Base-by-base conservation (phyloP, 2,888 invertebrate species). In the Stenotaenia linearis region DNA sequence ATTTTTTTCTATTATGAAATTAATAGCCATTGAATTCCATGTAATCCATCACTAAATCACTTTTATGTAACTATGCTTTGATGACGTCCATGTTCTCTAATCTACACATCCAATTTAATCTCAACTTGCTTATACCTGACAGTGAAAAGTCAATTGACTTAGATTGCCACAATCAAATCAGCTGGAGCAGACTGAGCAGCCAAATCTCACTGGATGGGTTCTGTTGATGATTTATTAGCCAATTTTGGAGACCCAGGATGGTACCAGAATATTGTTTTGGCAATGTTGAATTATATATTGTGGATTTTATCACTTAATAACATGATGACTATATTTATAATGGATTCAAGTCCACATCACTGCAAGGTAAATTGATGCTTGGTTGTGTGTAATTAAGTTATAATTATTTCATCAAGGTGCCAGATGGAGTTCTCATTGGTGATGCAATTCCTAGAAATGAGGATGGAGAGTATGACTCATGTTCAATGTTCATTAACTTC, bases 241-340 rank as follows among this genome's bases (percentile, higher is more conserved):
- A 77, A 80, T 32, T 75, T 80, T 40, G 81, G 81, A 2, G 75
- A 81, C 50, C 81, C 81, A 50, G 81, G 81, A 30, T n/a, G 78
- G 5, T 81, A 75, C 61, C 80, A 81, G 61, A 75, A 80, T 4
- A 37, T 74, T 12, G 76, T 81, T 32, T 37, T 79, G 79, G 75
- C 78, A 21, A 56, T 81, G 35, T 23, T 80, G 12, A 79, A 78
- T 18, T 37, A 78, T 21, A 56, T 77, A 50, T 75, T 78, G 56
- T 79, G 78, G 15, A 78, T 80, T 12, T 32, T 81, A 9, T 80
- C 78, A 18, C 32, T 79, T 25, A 80, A 81, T 30, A 80, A 81
- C 61, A n/a, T 80, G 25, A 80, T 80, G 77, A 77, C 80, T 3
- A 77, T 81, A 28, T 81, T 78, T 32, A 78, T 77, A 23, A 78